Percentiles rank a stretch among this genome's conserved stretches.
phyloP scores from a whole-genome alignment of 2,888 invertebrate species.

The Harmothoe impar region DNA sequence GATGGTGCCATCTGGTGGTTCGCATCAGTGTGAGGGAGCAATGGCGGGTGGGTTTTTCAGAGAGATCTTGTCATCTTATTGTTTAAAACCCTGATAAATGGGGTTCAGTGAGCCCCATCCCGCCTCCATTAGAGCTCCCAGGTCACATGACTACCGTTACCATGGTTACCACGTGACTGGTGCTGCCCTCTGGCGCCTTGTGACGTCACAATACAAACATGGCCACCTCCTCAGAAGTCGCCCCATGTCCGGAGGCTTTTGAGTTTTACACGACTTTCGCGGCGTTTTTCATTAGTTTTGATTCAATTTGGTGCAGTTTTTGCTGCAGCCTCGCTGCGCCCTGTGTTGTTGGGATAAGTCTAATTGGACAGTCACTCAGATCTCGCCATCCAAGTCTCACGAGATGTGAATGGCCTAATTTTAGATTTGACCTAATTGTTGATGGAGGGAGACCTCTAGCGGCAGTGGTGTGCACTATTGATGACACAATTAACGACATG shows the following conservation, averaged over 20 bases:
- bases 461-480: too few species aligned
- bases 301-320: too few species aligned
- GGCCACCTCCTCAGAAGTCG: background rate
- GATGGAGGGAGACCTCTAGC: background rate
- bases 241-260: background rate
- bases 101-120: background rate
- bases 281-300: background rate
- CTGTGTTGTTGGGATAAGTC: background rate
- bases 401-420: background rate
- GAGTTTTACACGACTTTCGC: background rate
- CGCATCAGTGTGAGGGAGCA: background rate
- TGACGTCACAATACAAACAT: constrained; percentile 27
- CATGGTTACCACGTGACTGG: background rate
- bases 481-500: too few species aligned
- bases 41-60: background rate
- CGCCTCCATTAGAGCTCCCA: background rate
- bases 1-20: background rate
- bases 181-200: background rate
- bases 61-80: constrained; percentile 13
- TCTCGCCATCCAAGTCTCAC: background rate
- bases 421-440: background rate
- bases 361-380: background rate
- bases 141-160: background rate
- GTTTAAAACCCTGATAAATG: background rate
- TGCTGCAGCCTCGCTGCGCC: too few species aligned